Evolutionary conservation across 2,113 vertebrate species (phyloP), one percentile per base, ranked within the genome.

Genomic region (Channa maculata): DNA sequence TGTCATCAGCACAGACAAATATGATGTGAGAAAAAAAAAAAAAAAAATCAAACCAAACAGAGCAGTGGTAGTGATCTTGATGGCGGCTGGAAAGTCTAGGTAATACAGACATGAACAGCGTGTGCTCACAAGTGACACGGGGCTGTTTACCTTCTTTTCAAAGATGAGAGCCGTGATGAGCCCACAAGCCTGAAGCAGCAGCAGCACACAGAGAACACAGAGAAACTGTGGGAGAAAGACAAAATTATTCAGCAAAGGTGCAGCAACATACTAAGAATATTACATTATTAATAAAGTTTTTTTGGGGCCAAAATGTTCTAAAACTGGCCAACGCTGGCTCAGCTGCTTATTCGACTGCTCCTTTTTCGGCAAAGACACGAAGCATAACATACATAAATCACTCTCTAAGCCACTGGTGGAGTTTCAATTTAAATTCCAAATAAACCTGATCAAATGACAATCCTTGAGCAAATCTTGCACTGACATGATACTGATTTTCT

Each of bases 161-260:
- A 95, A 96, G 84, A 96, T 91, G 54, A 97, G 92, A 8, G 95
- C 95, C 0, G 92, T 78, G 70, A 94, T 87, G 10, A 97, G 84
- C 0, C 93, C 93, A 10, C 96, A 58, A 0, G 94, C 78, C 86
- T 97, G 95, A 0, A 90, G 92, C 2, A 95, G 75, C 86, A 97
- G 94, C 75, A 97, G 85, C 14, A 86, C 92, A 86, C 96, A 93
- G 10, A 97, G 95, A 10, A 96, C 93, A 79, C 96, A 97, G 75
- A 96, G 95, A 85, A 97, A 97, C 96, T 97, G 91, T 3, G 66
- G 66, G 80, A 36, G 53, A 39, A 57, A 64, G 46, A 10, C 5
- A 39, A 44, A 1, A 57, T 14, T 3, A 6, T 15, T 15, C 9
- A n/a, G 14, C 41, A 7, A 14, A 2, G 44, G 15, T 24, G 14